Conservation (phyloP, 2,113 vertebrate species). For the Pelusios castaneus region DNA sequence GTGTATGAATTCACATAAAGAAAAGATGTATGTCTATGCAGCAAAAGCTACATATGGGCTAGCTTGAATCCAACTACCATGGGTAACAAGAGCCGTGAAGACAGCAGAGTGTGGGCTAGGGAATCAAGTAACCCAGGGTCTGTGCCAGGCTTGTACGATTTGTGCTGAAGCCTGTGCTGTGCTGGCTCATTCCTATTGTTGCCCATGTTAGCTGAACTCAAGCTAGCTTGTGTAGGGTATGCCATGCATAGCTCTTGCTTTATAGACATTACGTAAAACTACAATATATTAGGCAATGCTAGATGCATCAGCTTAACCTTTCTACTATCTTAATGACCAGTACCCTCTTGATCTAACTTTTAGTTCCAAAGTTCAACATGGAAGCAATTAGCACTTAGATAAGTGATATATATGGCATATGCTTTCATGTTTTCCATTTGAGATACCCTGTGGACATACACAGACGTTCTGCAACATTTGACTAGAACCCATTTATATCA, state of each 20-base stretch:
- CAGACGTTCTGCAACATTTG: neutral
- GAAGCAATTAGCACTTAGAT: neutral
- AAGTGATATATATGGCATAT: rapidly evolving
- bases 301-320: neutral
- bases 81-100: too few relatives aligned
- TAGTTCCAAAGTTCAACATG: neutral
- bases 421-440: neutral
- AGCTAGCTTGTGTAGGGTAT: too few relatives aligned
- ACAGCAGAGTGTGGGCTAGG: too few relatives aligned
- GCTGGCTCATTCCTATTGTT: too few relatives aligned
- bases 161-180: too few relatives aligned
- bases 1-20: neutral
- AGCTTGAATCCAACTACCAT: too few relatives aligned
- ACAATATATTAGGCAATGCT: neutral
- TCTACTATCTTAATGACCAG: neutral
- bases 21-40: too few relatives aligned
- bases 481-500: neutral
- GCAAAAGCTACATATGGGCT: too few relatives aligned
- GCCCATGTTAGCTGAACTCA: too few relatives aligned
- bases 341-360: neutral
- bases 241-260: too few relatives aligned
- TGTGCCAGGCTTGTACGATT: too few relatives aligned
- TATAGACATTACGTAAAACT: neutral
- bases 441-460: neutral
- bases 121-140: too few relatives aligned